Base-by-base conservation (phyloP, 2,113 vertebrate species). In the Microcebus jonahi region DNA sequence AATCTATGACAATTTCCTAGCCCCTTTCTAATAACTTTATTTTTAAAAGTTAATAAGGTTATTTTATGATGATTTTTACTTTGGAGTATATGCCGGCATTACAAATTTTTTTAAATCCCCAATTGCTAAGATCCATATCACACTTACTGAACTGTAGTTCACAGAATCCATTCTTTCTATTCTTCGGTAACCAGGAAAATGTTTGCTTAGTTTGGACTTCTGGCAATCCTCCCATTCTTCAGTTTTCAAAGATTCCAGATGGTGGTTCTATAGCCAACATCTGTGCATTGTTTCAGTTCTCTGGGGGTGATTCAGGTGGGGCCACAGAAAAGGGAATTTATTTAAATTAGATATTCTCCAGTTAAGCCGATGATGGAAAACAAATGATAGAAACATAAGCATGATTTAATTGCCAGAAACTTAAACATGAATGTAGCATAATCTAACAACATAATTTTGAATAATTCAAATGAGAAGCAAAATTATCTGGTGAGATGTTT, bases 291-390 rank as follows among this genome's bases (percentile, higher is more conserved):
- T 25, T 96, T 86, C 17, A 61, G 3, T 77, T 73, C 17, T 57
- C 65, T 67, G 57, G 55, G 39, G 77, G 65, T 9, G 90, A 42
- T 68, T 71, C 48, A 45, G 36, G 48, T 90, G 57, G 15, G 27
- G 17, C 25, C 6, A 95, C 50, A 92, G 85, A 57, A 57, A 93
- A 82, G 42, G 31, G n/a, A 45, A 70, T 82, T 57, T 87, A 68
- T 71, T 94, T 88, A 89, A 84, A 85, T 92, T 75, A 86, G 20
- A 39, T 85, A 86, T 67, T 86, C 53, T 55, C 14, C 53, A 75
- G 10, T 65, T 75, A 93, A 67, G 27, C 27, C 42, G 7, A 86
- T 18, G 7, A 31, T 4, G 53, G 55, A 67, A 71, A 57, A 82
- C 8, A 65, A 88, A 82, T 42, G 17, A 48, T 50, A 65, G 65